Percentiles rank a stretch among this genome's conserved stretches.
These are phyloP conservation scores for Platypus cylindrus DNA, from an alignment of 2,888 invertebrate genomes.

Conservation along the genomic window DNA sequence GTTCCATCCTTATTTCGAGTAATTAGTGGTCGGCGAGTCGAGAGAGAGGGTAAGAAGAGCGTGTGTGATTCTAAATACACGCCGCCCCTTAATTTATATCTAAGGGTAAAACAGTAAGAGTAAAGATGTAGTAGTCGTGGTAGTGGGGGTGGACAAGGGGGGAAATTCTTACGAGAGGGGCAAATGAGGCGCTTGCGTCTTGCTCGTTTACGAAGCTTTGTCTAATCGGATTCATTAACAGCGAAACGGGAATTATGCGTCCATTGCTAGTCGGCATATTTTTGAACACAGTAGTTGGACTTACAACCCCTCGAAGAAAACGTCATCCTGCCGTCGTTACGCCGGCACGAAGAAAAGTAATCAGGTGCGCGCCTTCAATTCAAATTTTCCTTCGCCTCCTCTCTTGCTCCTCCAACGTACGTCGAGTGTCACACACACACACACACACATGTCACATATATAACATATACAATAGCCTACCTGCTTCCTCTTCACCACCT, in stretches of 20 bases:
- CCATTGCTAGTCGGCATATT: conserved; percentile 41
- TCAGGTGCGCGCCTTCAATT: conserved; percentile 24
- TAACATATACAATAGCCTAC: too few relatives aligned
- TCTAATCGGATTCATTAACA: conserved; percentile 49
- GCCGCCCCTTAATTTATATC: conserved; percentile 39
- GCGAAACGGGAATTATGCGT: conserved; percentile 43
- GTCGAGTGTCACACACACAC: too few relatives aligned
- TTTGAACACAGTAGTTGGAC: conserved; percentile 39
- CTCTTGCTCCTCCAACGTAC: too few relatives aligned
- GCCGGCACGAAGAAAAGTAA: conserved; percentile 11
- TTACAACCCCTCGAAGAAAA: conserved; percentile 32
- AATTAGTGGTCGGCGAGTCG: conserved; percentile 36
- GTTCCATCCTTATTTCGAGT: conserved; percentile 29
- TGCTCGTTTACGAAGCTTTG: conserved; percentile 37
- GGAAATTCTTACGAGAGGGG: conserved; percentile 28
- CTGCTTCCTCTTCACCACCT: conserved; percentile 6
- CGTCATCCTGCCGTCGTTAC: conserved; percentile 18
- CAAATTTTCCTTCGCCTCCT: too few relatives aligned
- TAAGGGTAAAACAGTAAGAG: conserved; percentile 39
- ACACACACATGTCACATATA: too few relatives aligned
- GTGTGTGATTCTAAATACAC: conserved; percentile 38
- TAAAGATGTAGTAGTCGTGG: conserved; percentile 27
- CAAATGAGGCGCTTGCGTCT: conserved; percentile 35
- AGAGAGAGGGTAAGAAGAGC: conserved; percentile 31
- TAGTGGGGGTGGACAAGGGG: too few relatives aligned